Base-by-base conservation (phyloP, 2,113 vertebrate genomes). In the Eulemur macaco region DNA sequence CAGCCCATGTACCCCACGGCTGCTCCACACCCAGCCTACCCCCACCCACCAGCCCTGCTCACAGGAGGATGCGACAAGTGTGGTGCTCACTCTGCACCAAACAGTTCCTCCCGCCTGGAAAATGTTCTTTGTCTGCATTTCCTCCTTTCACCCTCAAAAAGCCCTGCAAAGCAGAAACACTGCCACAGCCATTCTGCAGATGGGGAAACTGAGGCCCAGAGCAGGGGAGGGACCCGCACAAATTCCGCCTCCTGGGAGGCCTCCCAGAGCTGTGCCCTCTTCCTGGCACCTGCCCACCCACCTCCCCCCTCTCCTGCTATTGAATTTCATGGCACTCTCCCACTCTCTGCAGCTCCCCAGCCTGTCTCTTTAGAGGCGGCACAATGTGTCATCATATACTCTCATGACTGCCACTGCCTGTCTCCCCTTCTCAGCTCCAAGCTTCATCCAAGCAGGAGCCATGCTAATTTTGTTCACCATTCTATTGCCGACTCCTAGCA, bases 311-410 rank as follows among this genome's bases (percentile, higher is more conserved):
- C 2, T 37, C n/a, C 58, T 42, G 15, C 18, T 29, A 7, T 45
- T 9, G 8, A 11, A 5, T 50, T 45, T 50, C 80, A 29, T 37
- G 3, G 29, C 11, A 9, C 6, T 3, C 23, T 7, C 7, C 8
- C 5, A 8, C 2, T 39, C 29, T 45, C 54, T 47, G 2, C 4
- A 45, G 13, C 11, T 1, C 31, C 31, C 7, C 37, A 54, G 15
- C 47, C 39, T 42, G 27, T 60, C n/a, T 86, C 86, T 63, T 39
- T 5, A 12, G 37, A 56, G 13, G 21, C 5, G 13, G 34, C 21
- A 45, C 20, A 18, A 2, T 6, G 0, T 5, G 23, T 4, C 15
- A 1, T 31, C 29, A 23, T 2, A 6, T 3, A 11, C 27, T 50
- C 86, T 82, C 39, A 2, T 2, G 45, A 45, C 39, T 18, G 1